Base-by-base conservation (phyloP, 2,113 vertebrate genomes). In the Blennius ocellaris region DNA sequence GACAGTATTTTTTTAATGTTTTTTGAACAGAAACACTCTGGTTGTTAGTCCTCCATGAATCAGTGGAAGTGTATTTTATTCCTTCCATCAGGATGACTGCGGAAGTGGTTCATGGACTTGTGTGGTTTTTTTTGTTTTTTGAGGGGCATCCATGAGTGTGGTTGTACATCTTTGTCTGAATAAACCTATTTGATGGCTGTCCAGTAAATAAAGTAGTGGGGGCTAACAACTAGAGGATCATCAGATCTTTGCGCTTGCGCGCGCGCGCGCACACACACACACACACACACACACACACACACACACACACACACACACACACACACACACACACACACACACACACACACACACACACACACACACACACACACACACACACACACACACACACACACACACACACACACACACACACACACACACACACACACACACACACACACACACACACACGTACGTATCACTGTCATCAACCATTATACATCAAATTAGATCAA, bases 401-500 rank as follows among this genome's bases (percentile, higher is more conserved):
- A n/a, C n/a, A n/a, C n/a, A n/a, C n/a, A n/a, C n/a, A n/a, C n/a
- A n/a, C n/a, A n/a, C n/a, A n/a, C n/a, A n/a, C n/a, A n/a, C n/a
- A n/a, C n/a, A n/a, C n/a, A n/a, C n/a, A n/a, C n/a, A n/a, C n/a
- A n/a, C n/a, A n/a, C 61, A 65, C 37, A 69, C 48, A 56, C 67
- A 74, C 73, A 51, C 53, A 47, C 9, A 76, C 63, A 59, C 45
- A 63, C 39, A 38, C 6, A 1, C 16, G 17, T 47, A 47, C 56
- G 56, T 63, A 47, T 70, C 59, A 70, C 80, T 87, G 87, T 88
- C 89, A 89, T 69, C 66, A 51, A 63, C 52, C 10, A 76, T 90
- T 71, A 83, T 61, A 71, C 76, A 73, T 91, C 88, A 90, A 89
- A 89, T 91, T 87, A 91, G 64, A 90, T 64, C 60, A 62, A 65